These are phyloP conservation scores for Urocynchramus pylzowi DNA, from an alignment of 2,113 vertebrate genomes.

Conservation along the genomic window DNA sequence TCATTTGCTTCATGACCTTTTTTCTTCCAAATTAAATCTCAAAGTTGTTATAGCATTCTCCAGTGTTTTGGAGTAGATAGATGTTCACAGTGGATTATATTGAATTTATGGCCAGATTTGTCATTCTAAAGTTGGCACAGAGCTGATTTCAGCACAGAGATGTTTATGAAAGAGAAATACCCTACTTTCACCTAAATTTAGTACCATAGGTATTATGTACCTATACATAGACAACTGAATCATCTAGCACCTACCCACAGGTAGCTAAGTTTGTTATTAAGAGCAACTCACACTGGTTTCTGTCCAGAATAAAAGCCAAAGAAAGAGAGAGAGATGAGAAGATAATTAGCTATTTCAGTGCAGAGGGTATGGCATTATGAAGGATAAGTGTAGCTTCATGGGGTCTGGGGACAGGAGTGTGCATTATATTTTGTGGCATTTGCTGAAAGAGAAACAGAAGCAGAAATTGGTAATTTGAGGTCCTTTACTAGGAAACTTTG, in stretches of 20 bases:
- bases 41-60: neutral
- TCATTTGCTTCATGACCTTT: neutral
- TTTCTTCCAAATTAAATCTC: neutral
- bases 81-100: neutral
- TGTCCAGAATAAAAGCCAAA: neutral
- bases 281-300: neutral
- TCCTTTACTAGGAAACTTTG: neutral
- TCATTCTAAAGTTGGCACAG: neutral
- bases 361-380: neutral
- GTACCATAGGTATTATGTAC: neutral
- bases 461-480: neutral
- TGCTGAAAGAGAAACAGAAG: neutral
- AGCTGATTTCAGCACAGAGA: neutral
- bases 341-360: neutral
- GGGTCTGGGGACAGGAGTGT: rapidly evolving
- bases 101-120: neutral
- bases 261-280: neutral
- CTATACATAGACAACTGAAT: neutral
- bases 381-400: neutral
- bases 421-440: neutral
- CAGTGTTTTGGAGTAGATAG: neutral
- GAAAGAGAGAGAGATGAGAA: neutral
- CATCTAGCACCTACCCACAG: rapidly evolving
- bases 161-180: neutral
- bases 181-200: neutral